phyloP scores from a whole-genome alignment of 2,113 vertebrate species.

The Cavia porcellus region DNA sequence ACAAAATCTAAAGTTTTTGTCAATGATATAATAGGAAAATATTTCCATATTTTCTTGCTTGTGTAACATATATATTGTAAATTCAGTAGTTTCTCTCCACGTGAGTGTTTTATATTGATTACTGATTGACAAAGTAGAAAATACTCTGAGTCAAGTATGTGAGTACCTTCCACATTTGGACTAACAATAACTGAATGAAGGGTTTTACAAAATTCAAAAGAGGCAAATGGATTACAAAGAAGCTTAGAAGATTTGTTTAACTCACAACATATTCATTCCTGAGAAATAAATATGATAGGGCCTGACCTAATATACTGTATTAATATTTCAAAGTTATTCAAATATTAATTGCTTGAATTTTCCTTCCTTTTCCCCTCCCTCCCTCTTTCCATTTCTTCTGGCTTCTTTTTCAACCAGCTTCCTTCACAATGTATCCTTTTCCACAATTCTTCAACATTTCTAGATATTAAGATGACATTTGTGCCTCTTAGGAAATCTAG shows the following conservation, averaged over 20 bases:
- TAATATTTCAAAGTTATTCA: background rate
- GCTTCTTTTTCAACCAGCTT: background rate
- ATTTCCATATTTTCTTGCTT: background rate
- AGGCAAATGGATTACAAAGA: background rate
- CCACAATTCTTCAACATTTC: background rate
- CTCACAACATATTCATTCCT: background rate
- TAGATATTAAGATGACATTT: background rate
- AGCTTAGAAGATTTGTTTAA: background rate
- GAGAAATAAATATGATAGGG: background rate
- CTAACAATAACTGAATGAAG: background rate
- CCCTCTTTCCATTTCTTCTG: too few relatives aligned
- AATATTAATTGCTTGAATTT: rapidly evolving
- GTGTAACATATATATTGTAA: background rate
- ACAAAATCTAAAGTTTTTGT: background rate
- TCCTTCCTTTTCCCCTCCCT: rapidly evolving
- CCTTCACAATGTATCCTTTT: background rate
- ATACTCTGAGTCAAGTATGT: background rate
- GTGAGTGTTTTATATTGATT: background rate
- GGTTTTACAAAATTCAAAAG: background rate
- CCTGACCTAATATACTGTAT: background rate
- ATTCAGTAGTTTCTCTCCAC: background rate
- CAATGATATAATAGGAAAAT: background rate
- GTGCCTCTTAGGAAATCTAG: background rate
- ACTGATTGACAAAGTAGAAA: background rate
- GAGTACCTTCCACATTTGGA: background rate